Conservation (phyloP, 2,113 vertebrate species). For the Laterallus jamaicensis region DNA sequence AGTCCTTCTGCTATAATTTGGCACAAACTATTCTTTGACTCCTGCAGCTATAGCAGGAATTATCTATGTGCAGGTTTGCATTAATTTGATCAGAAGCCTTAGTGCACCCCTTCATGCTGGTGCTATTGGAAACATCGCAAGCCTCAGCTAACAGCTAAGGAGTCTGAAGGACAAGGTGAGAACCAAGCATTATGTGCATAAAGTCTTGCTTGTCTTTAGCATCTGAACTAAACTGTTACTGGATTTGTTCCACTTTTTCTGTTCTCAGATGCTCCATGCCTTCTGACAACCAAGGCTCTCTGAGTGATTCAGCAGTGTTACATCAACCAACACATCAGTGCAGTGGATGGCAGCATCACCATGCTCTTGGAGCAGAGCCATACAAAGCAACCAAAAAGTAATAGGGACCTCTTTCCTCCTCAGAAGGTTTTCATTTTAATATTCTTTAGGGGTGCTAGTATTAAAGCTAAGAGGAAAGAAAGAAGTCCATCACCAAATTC, state of each 20-base stretch:
- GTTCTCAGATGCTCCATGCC: neutral
- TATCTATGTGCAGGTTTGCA: neutral
- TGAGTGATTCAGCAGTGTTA: neutral
- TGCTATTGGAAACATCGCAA: neutral
- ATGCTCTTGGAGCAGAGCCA: neutral
- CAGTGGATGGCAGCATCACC: neutral
- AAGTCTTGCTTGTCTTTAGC: neutral
- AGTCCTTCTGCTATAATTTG: neutral
- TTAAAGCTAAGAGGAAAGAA: neutral
- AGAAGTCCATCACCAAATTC: neutral
- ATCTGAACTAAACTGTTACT: neutral
- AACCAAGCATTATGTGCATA: neutral
- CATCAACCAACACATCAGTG: neutral
- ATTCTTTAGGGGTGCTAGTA: neutral
- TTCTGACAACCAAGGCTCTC: neutral
- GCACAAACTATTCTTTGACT: neutral
- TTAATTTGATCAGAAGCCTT: conserved; percentile 2
- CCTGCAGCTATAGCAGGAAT: conserved; percentile 8
- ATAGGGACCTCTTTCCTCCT: neutral
- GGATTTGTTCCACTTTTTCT: conserved; percentile 2
- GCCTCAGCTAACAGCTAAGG: neutral
- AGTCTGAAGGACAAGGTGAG: neutral
- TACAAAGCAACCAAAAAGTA: neutral
- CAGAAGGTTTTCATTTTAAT: neutral
- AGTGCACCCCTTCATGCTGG: neutral